phyloP scores from a whole-genome alignment of 2,888 invertebrate species.

The Pyralis farinalis region DNA sequence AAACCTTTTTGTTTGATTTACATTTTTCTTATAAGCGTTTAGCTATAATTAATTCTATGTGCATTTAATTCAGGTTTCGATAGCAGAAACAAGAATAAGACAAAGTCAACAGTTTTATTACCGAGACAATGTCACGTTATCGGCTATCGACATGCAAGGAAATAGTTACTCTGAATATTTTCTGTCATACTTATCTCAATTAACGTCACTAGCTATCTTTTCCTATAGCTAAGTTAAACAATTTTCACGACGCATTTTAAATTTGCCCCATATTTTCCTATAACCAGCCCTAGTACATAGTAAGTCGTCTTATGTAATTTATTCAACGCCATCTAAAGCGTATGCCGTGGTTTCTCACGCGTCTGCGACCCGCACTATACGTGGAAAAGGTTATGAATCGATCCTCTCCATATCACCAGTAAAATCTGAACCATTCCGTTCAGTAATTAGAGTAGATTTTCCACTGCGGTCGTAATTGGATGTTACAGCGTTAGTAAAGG shows the following conservation, averaged over 20 bases:
- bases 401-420: conserved; percentile 35
- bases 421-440: conserved; percentile 19
- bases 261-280: not conserved
- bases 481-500: conserved; percentile 29
- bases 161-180: not conserved
- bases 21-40: too few relatives aligned
- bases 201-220: not conserved
- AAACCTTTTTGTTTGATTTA: too few relatives aligned
- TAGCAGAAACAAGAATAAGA: not conserved
- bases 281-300: conserved; percentile 8
- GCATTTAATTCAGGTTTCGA: too few relatives aligned
- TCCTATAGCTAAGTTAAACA: too few relatives aligned
- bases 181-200: not conserved
- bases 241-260: too few relatives aligned
- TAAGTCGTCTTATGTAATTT: conserved; percentile 31
- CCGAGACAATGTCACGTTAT: not conserved
- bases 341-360: conserved; percentile 49
- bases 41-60: too few relatives aligned
- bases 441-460: conserved; percentile 18
- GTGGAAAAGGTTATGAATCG: conserved; percentile 61
- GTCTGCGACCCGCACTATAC: conserved; percentile 34
- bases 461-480: not conserved
- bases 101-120: not conserved
- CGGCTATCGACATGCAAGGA: conserved; percentile 6
- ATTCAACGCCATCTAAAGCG: conserved; percentile 32